Base-by-base conservation (phyloP, 30 jellyfish, hydroid and myxozoan genomes). In the Nemopilema nomurai region DNA sequence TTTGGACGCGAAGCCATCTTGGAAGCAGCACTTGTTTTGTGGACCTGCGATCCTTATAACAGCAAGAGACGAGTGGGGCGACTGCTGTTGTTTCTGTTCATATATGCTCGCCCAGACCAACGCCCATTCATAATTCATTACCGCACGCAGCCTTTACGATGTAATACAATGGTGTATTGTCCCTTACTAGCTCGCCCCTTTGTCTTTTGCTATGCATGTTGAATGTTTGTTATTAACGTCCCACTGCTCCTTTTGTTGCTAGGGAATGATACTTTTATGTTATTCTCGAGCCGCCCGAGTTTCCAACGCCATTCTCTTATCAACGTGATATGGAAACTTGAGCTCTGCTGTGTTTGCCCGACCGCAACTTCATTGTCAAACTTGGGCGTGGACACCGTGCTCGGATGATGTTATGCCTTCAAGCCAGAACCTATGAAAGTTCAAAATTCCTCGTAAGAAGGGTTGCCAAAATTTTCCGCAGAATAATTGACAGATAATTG, bases 1-100 rank as follows among this genome's bases (percentile, higher is more conserved):
- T 65, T 80, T 0, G 89, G 89, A 28, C 89, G 49, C 1, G 82
- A 23, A 62, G 87, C 87, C 87, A 77, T 77, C 23, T 52, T 28
- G n/a, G n/a, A n/a, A n/a, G n/a, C n/a, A n/a, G n/a, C n/a, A n/a
- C n/a, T n/a, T n/a, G n/a, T 70, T 70, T 24, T 41, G 57, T 41
- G 6, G 57, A 41, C n/a, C n/a, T n/a, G n/a, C n/a, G n/a, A n/a
- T n/a, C n/a, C n/a, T n/a, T n/a, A n/a, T n/a, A n/a, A 41, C 57
- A 41, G 57, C 57, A 41, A 41, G 6, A 3, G 57, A 13, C 57
- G 57, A 41, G 6, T 3, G 13, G 57, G 13, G 13, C 57, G 13
- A 6, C 13, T 41, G 6, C 57, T 41, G n/a, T n/a, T n/a, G n/a
- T n/a, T n/a, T n/a, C n/a, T 41, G 13, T 41, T 13, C 13, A 41